phyloP scores from a whole-genome alignment of 2,797 vertebrate species.

The Atherinosoma microstoma region DNA sequence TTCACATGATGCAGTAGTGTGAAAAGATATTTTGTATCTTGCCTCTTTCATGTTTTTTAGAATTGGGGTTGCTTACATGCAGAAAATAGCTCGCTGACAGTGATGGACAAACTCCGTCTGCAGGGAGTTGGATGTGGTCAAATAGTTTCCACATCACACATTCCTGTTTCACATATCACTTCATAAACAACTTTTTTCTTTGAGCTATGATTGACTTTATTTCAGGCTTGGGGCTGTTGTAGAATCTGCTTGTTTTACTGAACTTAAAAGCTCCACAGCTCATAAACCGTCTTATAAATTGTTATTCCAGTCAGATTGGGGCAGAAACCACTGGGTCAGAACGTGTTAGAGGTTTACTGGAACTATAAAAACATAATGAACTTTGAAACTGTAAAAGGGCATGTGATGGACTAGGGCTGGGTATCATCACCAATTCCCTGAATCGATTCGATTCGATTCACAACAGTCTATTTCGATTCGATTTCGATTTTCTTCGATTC shows the following conservation, averaged over 20 bases:
- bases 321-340: background rate
- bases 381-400: background rate
- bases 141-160: background rate
- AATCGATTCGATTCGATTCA: no score
- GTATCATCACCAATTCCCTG: no score
- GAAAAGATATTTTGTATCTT: background rate
- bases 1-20: background rate
- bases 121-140: background rate
- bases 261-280: background rate
- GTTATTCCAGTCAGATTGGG: background rate
- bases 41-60: background rate
- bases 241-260: background rate
- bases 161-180: no score
- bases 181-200: background rate
- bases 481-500: no score
- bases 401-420: background rate
- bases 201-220: background rate
- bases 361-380: slow-evolving; percentile 1
- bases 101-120: background rate
- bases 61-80: background rate
- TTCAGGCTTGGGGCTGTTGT: background rate
- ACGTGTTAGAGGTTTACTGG: slow-evolving; percentile 4
- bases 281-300: background rate
- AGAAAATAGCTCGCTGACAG: background rate
- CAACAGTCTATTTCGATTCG: no score